Evolutionary conservation across 1,140 invertebrate genomes (phyloP), one percentile per base, ranked within the genome.

Genomic region (Drosophila asahinai): DNA sequence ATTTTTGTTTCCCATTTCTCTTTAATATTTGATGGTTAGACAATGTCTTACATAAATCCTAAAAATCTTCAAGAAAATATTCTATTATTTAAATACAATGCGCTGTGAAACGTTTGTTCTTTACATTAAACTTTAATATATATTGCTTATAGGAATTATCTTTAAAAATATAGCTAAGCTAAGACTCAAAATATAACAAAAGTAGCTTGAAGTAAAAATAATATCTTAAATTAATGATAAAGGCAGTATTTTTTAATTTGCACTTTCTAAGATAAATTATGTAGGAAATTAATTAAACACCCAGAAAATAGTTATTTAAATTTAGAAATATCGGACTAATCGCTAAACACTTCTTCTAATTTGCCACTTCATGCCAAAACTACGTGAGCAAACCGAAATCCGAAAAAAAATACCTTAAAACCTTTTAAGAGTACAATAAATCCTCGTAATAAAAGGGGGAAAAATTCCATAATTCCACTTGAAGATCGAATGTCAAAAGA

Each of bases 401-500:
- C 17, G 6, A 27, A n/a, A 15, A 15, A 27, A 51, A 27, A 52
- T 7, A 52, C 12, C n/a, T 5, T 15, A 15, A 54, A 55, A 40
- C 52, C 38, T n/a, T 11, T 15, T 2, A 15, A 38, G 5, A 19
- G 17, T 22, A 30, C 30, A 3, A 55, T 8, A 55, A 64, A 55
- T 57, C 49, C 30, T 25, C n/a, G 1, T 12, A 15, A 48, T 22
- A 63, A n/a, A 62, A 9, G 19, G 3, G 33, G 8, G 14, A 11
- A 38, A 55, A 40, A 57, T 57, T 57, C 54, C 54, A 57, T 57
- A 57, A 57, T 40, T 40, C 54, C 43, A 27, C 8, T 54, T 36
- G 6, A 38, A 36, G 19, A 65, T 33, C 19, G 17, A 33, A 40
- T 38, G 25, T 27, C 43, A 48, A 48, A 45, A 65, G 36, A 36